phyloP scores from a whole-genome alignment of 1,140 invertebrate genomes.

The Sogatella furcifera region DNA sequence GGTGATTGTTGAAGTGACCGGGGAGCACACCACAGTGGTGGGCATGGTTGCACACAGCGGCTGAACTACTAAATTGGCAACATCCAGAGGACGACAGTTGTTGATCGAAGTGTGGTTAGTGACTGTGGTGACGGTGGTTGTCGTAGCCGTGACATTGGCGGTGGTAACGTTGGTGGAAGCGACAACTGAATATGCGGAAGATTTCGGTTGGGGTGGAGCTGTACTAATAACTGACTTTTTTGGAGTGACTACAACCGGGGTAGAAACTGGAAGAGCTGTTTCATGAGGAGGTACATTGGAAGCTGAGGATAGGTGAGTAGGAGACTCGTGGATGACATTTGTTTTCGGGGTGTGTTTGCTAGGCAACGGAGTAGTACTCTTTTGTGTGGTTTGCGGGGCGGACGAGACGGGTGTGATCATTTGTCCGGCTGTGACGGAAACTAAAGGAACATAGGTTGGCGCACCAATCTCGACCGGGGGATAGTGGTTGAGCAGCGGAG shows the following conservation, averaged over 20 bases:
- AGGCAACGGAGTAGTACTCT: neutral
- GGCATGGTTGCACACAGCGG: too few relatives aligned
- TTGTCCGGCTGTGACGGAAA: neutral
- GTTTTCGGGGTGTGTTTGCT: too few relatives aligned
- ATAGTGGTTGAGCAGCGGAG: neutral
- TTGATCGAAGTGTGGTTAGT: neutral
- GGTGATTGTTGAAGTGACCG: too few relatives aligned
- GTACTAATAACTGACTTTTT: neutral
- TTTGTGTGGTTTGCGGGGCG: neutral
- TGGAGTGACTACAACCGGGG: too few relatives aligned
- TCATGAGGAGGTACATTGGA: too few relatives aligned
- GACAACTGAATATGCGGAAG: neutral
- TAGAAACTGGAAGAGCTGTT: too few relatives aligned
- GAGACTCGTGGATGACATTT: too few relatives aligned
- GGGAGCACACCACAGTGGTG: too few relatives aligned
- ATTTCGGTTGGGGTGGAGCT: neutral
- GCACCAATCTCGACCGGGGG: neutral
- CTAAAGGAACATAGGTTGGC: neutral
- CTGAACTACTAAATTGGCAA: too few relatives aligned
- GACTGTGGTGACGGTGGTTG: neutral
- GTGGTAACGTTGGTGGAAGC: neutral
- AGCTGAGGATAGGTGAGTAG: too few relatives aligned
- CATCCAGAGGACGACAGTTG: neutral
- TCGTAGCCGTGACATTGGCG: neutral
- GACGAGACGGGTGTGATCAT: neutral